Percentiles rank a stretch among this genome's conserved stretches.
Evolutionary conservation across 2,888 invertebrate genomes (phyloP).

Genomic region (Himalopsyche kuldschensis): DNA sequence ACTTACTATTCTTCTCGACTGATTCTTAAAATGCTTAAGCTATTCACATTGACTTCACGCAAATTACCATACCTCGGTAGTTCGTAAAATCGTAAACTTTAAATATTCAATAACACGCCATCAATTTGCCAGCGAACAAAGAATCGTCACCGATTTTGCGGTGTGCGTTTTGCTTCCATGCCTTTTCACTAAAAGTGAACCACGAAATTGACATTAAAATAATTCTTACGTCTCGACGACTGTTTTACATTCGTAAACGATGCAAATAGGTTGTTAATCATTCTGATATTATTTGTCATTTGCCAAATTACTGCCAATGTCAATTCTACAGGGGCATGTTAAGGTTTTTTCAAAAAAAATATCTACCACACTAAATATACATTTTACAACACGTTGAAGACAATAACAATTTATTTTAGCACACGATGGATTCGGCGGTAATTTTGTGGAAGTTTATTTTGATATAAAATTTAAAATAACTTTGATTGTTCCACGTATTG

Average conservation of each 20-base stretch:
- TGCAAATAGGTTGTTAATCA: not conserved
- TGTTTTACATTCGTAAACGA: not conserved
- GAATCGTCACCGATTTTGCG: constrained; percentile 22
- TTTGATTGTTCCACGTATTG: too few species aligned
- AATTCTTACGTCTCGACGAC: not conserved
- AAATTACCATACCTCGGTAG: constrained; percentile 31
- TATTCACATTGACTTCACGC: constrained; percentile 11
- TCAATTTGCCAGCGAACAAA: constrained; percentile 29
- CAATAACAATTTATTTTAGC: too few species aligned
- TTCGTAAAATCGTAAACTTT: constrained; percentile 28
- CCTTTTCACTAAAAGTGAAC: not conserved
- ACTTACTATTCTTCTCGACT: not conserved
- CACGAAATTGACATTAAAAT: not conserved
- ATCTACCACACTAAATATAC: not conserved
- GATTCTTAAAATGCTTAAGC: not conserved
- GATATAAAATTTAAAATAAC: too few species aligned
- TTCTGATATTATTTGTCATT: not conserved
- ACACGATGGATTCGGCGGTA: not conserved
- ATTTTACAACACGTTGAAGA: too few species aligned
- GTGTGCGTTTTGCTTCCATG: not conserved
- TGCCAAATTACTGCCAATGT: constrained; percentile 15
- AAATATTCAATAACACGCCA: constrained; percentile 37
- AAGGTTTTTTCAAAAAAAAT: not conserved
- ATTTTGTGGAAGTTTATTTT: constrained; percentile 8
- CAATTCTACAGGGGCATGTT: not conserved